Evolutionary conservation across 2,113 vertebrate species (phyloP), one percentile per base, ranked within the genome.

Genomic region (Pseudorasbora parva): DNA sequence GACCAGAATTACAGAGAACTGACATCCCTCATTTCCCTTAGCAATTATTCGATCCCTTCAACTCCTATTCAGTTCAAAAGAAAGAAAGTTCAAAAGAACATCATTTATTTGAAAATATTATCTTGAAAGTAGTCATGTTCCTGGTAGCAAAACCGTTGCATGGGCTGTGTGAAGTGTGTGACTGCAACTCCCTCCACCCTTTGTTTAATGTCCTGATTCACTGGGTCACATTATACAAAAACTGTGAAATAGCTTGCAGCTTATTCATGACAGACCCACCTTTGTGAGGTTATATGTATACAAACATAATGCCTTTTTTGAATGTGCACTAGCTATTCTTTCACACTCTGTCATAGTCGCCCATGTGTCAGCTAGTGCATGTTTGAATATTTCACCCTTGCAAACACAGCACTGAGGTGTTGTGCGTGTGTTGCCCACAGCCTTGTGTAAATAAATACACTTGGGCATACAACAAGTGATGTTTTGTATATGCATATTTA

Each of bases 381-480:
- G 23, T 73, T 57, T 47, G 27, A 62, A 33, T 60, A 69, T 78
- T 74, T 68, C 47, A 45, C 30, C 12, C 12, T 23, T 23, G 23
- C 19, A 45, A 62, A 66, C 43, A 76, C 21, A 19, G 25, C 10
- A 66, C 6, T 33, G 11, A 12, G 25, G 78, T 80, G 77, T 25
- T 84, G 62, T 82, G 23, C 37, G 21, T 83, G 62, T 73, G 41
- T n/a, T 57, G 8, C 43, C 56, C 14, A 60, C n/a, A 60, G 30
- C 56, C 14, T 45, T 78, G 33, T 78, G 33, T 45, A 78, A 78
- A 60, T n/a, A 78, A 59, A 78, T 14, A 45, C 56, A 60, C 2
- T 11, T 27, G n/a, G 56, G 43, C 8, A 23, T 43, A 43, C 11
- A 76, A 76, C 27, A 57, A 78, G 33, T 23, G 56, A 60, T 60